A percentile compares a stretch with the other conserved stretches of the same genome.
These are phyloP conservation scores for Bugula neritina DNA, from an alignment of 2,888 invertebrate genomes.

Conservation along the genomic window DNA sequence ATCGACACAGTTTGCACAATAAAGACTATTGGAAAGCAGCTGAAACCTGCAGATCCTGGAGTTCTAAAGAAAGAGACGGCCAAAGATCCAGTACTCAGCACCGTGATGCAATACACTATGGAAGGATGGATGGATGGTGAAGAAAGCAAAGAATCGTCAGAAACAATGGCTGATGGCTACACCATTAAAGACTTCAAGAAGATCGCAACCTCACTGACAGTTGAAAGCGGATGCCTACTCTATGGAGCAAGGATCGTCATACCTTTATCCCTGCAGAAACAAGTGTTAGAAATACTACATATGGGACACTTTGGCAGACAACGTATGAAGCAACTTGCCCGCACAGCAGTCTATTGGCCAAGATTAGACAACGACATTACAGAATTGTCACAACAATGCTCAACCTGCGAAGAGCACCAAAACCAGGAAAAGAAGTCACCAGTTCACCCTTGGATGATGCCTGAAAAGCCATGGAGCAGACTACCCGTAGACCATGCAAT, in stretches of 20 bases:
- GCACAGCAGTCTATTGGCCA: conserved; percentile 29
- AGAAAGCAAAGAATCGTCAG: too few species aligned
- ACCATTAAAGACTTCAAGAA: background rate
- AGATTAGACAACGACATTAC: conserved; percentile 29
- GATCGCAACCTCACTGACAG: conserved; percentile 26
- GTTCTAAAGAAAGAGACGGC: background rate
- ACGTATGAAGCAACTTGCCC: conserved; percentile 33
- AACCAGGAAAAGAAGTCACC: conserved; percentile 32
- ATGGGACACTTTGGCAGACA: conserved; percentile 32
- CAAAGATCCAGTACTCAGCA: conserved; percentile 15
- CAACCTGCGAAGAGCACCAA: conserved; percentile 32
- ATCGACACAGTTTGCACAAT: conserved; percentile 13
- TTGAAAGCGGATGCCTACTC: conserved; percentile 33
- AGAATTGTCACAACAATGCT: conserved; percentile 22
- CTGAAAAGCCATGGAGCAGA: conserved; percentile 34
- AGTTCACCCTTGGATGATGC: conserved; percentile 35
- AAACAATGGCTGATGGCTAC: background rate
- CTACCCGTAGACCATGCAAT: conserved; percentile 38
- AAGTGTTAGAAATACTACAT: conserved; percentile 34
- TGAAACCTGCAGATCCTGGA: background rate
- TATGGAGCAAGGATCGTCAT: conserved; percentile 33
- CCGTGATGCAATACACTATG: conserved; percentile 19
- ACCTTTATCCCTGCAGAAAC: conserved; percentile 32
- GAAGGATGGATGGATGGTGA: too few species aligned
- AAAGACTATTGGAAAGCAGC: background rate